phyloP scores from a whole-genome alignment of 2,797 vertebrate species.

The Hydrocynus forskahlii region DNA sequence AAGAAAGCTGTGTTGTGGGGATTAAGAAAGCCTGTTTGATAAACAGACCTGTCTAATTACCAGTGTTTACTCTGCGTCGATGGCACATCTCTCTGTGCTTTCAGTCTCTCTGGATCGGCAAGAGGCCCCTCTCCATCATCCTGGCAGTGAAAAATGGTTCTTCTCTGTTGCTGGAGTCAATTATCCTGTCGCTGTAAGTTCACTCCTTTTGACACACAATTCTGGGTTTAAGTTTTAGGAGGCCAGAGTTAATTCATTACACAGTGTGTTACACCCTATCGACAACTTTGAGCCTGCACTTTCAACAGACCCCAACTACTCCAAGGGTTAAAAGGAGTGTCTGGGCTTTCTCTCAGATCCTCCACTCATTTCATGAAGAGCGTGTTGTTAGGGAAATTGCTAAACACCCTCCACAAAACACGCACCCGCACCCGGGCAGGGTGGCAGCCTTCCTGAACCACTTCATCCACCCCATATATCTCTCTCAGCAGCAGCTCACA shows the following conservation, averaged over 20 bases:
- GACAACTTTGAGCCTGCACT: no score
- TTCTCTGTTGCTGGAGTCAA: background rate
- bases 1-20: background rate
- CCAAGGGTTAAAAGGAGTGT: slow-evolving; percentile 4
- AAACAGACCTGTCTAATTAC: slow-evolving; percentile 44
- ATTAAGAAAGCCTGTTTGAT: slow-evolving; percentile 26
- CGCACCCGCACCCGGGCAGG: background rate
- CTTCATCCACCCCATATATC: slow-evolving; percentile 39
- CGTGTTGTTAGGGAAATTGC: background rate
- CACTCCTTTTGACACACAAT: background rate
- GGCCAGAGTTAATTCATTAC: background rate
- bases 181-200: background rate
- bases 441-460: slow-evolving; percentile 40
- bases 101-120: background rate
- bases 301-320: no score
- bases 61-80: slow-evolving; percentile 30
- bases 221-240: background rate
- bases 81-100: slow-evolving; percentile 37
- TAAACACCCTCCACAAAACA: background rate
- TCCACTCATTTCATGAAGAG: slow-evolving; percentile 8
- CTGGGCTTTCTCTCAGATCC: background rate
- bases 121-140: background rate
- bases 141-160: background rate
- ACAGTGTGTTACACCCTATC: no score
- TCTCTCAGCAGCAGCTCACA: slow-evolving; percentile 28